Percentiles rank a stretch among this genome's conserved stretches.
Evolutionary conservation across 2,113 vertebrate genomes (phyloP).

Genomic region (Antechinus flavipes): DNA sequence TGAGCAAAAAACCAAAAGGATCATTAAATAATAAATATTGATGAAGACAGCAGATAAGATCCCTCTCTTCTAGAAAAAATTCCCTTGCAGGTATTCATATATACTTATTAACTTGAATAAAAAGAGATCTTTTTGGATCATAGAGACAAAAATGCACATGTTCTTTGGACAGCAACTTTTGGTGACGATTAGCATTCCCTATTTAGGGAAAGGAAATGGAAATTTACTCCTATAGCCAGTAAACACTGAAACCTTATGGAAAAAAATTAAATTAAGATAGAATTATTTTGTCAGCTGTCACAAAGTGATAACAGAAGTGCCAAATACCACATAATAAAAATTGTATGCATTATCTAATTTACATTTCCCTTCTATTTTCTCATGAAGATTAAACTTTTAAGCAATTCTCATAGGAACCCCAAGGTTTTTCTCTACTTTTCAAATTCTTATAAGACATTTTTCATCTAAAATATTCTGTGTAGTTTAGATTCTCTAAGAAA

Average conservation of each 20-base stretch:
- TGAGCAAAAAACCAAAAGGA: neutral
- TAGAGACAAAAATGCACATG: neutral
- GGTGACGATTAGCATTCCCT: neutral
- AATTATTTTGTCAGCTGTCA: neutral
- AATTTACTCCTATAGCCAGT: neutral
- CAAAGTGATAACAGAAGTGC: neutral
- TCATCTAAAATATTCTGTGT: neutral
- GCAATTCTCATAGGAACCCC: constrained; percentile 41
- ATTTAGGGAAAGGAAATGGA: too few species aligned
- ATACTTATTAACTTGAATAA: neutral
- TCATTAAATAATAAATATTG: neutral
- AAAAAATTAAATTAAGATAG: neutral
- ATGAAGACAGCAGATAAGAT: neutral
- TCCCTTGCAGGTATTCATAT: neutral
- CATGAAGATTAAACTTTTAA: constrained; percentile 51
- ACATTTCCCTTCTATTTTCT: constrained; percentile 30
- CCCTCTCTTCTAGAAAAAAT: neutral
- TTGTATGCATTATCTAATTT: neutral
- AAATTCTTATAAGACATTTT: constrained; percentile 3
- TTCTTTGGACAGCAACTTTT: neutral
- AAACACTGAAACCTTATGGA: neutral
- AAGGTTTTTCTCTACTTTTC: neutral
- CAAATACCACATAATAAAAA: constrained; percentile 27
- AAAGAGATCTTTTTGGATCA: neutral
- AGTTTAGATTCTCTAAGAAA: neutral